Conservation (phyloP, 1,140 invertebrate species). For the Mylabris phalerata region DNA sequence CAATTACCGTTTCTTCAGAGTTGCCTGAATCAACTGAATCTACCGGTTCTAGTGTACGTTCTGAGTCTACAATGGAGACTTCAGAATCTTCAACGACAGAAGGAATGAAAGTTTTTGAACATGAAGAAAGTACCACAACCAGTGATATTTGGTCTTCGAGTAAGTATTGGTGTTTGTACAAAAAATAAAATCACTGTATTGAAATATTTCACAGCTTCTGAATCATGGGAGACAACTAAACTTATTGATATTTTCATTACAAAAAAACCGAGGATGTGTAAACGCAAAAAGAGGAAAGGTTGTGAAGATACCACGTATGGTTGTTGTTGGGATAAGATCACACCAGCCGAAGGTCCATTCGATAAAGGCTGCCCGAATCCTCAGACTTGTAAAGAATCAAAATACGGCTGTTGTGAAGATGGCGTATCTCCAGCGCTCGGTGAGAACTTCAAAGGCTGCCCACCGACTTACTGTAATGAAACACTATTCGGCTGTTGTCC, state of each 20-base stretch:
- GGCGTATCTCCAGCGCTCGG: constrained; percentile 76
- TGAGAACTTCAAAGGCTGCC: constrained; percentile 67
- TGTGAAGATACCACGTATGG: constrained; percentile 72
- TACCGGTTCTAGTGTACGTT: constrained; percentile 10
- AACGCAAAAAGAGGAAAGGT: constrained; percentile 50
- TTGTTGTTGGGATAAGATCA: constrained; percentile 83
- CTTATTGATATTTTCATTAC: constrained; percentile 46
- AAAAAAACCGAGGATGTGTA: constrained; percentile 53
- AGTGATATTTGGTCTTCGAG: constrained; percentile 40
- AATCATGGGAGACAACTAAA: constrained; percentile 37
- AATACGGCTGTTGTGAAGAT: constrained; percentile 85
- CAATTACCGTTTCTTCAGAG: constrained; percentile 14
- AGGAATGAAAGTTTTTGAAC: neutral
- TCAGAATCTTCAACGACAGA: constrained; percentile 10
- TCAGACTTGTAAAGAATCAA: constrained; percentile 71
- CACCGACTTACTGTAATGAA: constrained; percentile 62
- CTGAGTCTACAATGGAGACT: constrained; percentile 15
- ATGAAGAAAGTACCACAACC: constrained; percentile 21
- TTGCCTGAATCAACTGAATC: neutral
- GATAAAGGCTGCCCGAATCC: constrained; percentile 68
- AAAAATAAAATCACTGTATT: constrained; percentile 10
- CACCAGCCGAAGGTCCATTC: constrained; percentile 77
- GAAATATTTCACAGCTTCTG: constrained; percentile 10
- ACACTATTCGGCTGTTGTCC: constrained; percentile 81
- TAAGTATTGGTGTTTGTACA: constrained; percentile 5